These are phyloP conservation scores for Melieria picta DNA, from an alignment of 2,888 invertebrate genomes.

Conservation along the genomic window DNA sequence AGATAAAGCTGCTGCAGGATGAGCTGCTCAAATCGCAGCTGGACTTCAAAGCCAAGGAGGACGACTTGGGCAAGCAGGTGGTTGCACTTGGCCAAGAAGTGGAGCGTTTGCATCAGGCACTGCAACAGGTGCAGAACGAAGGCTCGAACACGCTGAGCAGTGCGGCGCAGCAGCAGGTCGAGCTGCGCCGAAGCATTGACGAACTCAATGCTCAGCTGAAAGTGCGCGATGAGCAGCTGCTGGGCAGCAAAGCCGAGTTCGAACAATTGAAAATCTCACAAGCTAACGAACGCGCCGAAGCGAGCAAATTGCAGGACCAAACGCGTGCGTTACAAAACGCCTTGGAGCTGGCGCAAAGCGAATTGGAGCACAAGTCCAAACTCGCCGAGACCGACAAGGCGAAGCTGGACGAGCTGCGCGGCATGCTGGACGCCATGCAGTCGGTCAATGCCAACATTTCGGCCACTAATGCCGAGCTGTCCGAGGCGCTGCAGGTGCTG, in stretches of 20 bases:
- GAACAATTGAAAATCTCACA: slow-evolving; percentile 47
- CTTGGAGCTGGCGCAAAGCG: slow-evolving; percentile 49
- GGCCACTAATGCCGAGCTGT: slow-evolving; percentile 54
- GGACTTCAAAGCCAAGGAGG: slow-evolving; percentile 45
- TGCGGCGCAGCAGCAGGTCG: slow-evolving; percentile 39
- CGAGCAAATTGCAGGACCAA: slow-evolving; percentile 35
- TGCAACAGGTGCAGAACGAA: slow-evolving; percentile 44
- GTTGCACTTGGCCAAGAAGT: slow-evolving; percentile 35
- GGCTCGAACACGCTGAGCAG: slow-evolving; percentile 31
- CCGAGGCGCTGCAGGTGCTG: slow-evolving; percentile 50
- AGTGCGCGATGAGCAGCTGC: slow-evolving; percentile 37
- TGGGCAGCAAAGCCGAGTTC: slow-evolving; percentile 38
- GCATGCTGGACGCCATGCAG: slow-evolving; percentile 53
- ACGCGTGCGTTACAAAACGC: slow-evolving; percentile 43
- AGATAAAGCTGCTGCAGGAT: slow-evolving; percentile 47
- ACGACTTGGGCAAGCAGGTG: slow-evolving; percentile 45
- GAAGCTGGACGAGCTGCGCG: slow-evolving; percentile 56
- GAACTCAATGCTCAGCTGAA: slow-evolving; percentile 41
- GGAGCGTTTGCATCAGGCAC: slow-evolving; percentile 33
- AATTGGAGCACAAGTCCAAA: slow-evolving; percentile 52
- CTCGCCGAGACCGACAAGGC: slow-evolving; percentile 51
- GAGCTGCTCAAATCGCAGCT: slow-evolving; percentile 47
- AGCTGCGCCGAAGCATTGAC: slow-evolving; percentile 39
- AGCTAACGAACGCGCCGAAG: slow-evolving; percentile 43
- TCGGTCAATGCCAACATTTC: slow-evolving; percentile 57